Percentiles rank a stretch among this genome's conserved stretches.
Evolutionary conservation across 2,797 vertebrate species (phyloP).

Genomic region (Eospalax fontanierii): DNA sequence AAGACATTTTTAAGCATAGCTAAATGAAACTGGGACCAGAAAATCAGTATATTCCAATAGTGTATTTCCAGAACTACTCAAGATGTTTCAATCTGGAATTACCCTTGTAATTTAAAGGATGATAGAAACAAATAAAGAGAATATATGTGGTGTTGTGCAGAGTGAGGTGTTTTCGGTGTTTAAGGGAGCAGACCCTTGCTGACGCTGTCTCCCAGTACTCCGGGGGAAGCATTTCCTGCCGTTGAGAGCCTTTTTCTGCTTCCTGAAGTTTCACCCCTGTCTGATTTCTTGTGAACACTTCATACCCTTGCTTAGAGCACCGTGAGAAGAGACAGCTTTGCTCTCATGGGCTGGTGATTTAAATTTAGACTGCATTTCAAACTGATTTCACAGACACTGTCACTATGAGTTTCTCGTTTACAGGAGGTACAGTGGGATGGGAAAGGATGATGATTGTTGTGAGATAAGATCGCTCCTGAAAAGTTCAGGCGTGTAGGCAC

Average conservation of each 20-base stretch:
- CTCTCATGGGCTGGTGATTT: neutral
- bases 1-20: constrained; percentile 68
- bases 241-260: neutral
- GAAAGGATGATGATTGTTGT: neutral
- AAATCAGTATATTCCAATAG: neutral
- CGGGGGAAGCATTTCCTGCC: neutral
- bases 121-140: constrained; percentile 32
- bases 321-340: constrained; percentile 1
- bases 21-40: constrained; percentile 58
- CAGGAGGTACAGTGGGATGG: neutral
- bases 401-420: constrained; percentile 12
- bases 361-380: constrained; percentile 42
- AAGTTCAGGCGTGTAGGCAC: neutral
- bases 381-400: constrained; percentile 40
- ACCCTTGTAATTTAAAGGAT: constrained; percentile 44
- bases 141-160: neutral
- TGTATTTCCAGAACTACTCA: constrained; percentile 20
- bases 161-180: neutral
- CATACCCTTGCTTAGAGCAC: constrained; percentile 12
- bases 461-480: neutral
- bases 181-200: neutral
- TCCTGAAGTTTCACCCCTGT: neutral
- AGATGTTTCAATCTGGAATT: neutral
- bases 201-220: neutral
- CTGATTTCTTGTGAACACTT: neutral